Evolutionary conservation across 2,888 invertebrate genomes (phyloP), one percentile per base, ranked within the genome.

Genomic region (Callinectes sapidus): DNA sequence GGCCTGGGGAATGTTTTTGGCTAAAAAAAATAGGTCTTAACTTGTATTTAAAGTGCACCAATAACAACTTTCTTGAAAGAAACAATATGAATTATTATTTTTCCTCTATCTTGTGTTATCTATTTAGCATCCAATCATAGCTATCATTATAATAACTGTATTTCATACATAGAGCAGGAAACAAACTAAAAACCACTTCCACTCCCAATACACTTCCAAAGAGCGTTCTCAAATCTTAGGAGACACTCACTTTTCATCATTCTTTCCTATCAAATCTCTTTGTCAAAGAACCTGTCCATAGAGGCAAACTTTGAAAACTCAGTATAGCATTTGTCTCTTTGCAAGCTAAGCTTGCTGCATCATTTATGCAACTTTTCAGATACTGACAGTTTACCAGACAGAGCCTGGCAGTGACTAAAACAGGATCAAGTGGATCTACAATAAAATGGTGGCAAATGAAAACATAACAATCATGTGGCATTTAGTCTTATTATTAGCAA

Each of bases 1-100:
- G 95, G 96, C 96, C 90, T 96, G 96, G 96, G 96, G 96, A 87
- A 95, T 95, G 54, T 95, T 96, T 95, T 94, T 94, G 32, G 95
- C 95, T 8, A 93, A 71, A 16, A 95, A 95, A 92, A 93, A 86
- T 14, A 13, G n/a, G 32, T 1, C 2, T 32, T 55, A 55, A 1
- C 55, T 1, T 54, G 28, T 89, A 55, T 61, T 39, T 61, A 14
- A 61, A 55, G 66, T 14, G 28, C n/a, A 71, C 71, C 71, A 71
- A n/a, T 71, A 10, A 71, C 16, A 23, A 61, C 18, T 8, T 71
- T n/a, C n/a, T 28, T n/a, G 8, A 71, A 23, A 6, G 23, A 23
- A 61, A 5, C 61, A 61, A 61, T 61, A 61, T 18, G 23, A 61
- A 61, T 61, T 61, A 23, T 23, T 61, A 23, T 5, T 23, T 61